Conservation (phyloP, 2,797 vertebrate species). For the Eospalax fontanierii region DNA sequence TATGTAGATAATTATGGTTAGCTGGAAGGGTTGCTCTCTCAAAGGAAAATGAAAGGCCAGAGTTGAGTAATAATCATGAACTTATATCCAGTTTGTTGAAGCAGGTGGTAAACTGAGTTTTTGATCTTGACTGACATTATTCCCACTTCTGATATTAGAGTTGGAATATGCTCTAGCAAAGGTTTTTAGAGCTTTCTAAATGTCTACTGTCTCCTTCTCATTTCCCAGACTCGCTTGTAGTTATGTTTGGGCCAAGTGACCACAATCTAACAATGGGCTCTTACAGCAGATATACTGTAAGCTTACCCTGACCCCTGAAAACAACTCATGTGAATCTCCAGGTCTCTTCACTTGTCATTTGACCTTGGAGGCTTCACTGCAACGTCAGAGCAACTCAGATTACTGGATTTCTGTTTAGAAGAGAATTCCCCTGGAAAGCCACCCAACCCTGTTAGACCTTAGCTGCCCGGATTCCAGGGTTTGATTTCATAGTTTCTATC, state of each 20-base stretch:
- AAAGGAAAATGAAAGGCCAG: slow-evolving; percentile 56
- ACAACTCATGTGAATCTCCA: neutral
- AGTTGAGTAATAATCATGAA: slow-evolving; percentile 34
- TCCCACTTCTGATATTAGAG: neutral
- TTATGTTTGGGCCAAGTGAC: neutral
- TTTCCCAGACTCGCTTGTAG: neutral
- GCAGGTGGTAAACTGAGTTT: neutral
- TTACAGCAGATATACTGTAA: neutral
- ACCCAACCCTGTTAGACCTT: neutral
- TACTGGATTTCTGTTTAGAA: slow-evolving; percentile 47
- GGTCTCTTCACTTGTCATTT: neutral
- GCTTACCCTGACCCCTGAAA: neutral
- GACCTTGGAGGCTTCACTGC: neutral
- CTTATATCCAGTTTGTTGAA: slow-evolving; percentile 26
- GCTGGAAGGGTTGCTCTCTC: slow-evolving; percentile 1
- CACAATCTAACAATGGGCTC: neutral
- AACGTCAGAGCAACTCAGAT: neutral
- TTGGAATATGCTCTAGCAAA: neutral
- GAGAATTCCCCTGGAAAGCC: neutral
- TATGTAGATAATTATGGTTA: neutral
- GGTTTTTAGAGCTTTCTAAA: neutral
- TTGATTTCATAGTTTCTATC: neutral
- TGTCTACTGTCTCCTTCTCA: neutral
- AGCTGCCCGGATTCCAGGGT: neutral
- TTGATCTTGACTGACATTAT: neutral